A percentile compares a stretch with the other conserved stretches of the same genome.
These are phyloP conservation scores for Protosalanx chinensis DNA, from an alignment of 2,797 vertebrate species.

Conservation along the genomic window DNA sequence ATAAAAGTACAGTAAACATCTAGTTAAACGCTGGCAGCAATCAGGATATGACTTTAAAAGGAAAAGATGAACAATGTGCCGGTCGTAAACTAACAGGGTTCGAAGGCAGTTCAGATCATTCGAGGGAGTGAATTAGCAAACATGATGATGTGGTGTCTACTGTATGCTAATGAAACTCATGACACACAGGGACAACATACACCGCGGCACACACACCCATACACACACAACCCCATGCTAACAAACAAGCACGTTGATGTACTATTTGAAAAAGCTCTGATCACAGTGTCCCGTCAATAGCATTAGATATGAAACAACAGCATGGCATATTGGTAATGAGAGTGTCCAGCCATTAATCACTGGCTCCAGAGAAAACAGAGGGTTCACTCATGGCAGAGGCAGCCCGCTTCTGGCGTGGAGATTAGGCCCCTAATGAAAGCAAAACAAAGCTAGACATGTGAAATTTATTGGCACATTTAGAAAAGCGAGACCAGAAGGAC, in stretches of 20 bases:
- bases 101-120: conserved; percentile 56
- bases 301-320: conserved; percentile 69
- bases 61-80: conserved; percentile 65
- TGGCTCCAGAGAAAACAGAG: conserved; percentile 75
- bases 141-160: conserved; percentile 32
- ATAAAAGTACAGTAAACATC: conserved; percentile 70
- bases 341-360: conserved; percentile 76
- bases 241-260: not conserved
- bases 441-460: conserved; percentile 84
- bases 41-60: conserved; percentile 60
- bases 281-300: conserved; percentile 54
- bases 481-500: conserved; percentile 73
- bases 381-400: conserved; percentile 69
- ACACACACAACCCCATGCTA: conserved; percentile 1
- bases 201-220: not conserved
- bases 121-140: conserved; percentile 52
- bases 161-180: conserved; percentile 1
- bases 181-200: not conserved
- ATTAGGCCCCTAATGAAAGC: conserved; percentile 81
- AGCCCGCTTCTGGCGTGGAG: conserved; percentile 71
- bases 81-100: conserved; percentile 62
- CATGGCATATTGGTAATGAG: conserved; percentile 62
- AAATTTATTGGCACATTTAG: conserved; percentile 83
- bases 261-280: conserved; percentile 28
- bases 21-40: conserved; percentile 59